Evolutionary conservation across 2,113 vertebrate species (phyloP), one percentile per base, ranked within the genome.

Genomic region (Edolisoma coerulescens): DNA sequence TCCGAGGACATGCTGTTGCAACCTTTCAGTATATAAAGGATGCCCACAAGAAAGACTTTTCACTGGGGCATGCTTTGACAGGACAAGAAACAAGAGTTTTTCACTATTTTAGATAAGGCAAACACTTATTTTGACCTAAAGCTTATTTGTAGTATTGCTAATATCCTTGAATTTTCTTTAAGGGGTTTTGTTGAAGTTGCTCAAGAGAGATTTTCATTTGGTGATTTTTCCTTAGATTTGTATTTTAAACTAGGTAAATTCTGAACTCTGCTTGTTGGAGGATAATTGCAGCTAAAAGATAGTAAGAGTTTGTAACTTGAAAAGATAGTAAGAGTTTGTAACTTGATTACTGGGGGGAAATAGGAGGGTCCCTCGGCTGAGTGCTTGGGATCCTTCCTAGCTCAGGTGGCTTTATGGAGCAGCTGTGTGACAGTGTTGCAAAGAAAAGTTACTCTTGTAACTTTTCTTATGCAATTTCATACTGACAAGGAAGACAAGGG

Each of bases 1-100:
- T 76, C 20, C 0, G 0, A 42, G n/a, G 6, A 47, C 16, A 20
- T 32, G 10, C 24, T 59, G 6, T 47, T 67, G 39, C 13, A n/a
- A 26, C 9, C 9, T 87, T 71, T 44, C 1, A 2, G 0, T 41
- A 7, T 56, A 3, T 54, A 42, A 52, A 75, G 28, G 12, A 3
- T 42, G 22, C 26, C 30, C 61, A 33, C 3, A 47, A 16, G 8
- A 69, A 56, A 50, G 26, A 26, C 5, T 47, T 92, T 24, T 76
- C 76, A 39, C 61, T 16, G 53, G 4, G 27, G 9, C 7, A n/a
- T 67, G 20, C 42, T 53, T 59, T 53, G 54, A 53, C 24, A 71
- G 18, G 44, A 57, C 16, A 71, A n/a, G 53, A 16, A 32, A 3
- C 21, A 44, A 23, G 15, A 22, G n/a, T 35, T 84, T 80, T 53